These are phyloP conservation scores for Chelon labrosus DNA, from an alignment of 2,797 vertebrate species.

Conservation along the genomic window DNA sequence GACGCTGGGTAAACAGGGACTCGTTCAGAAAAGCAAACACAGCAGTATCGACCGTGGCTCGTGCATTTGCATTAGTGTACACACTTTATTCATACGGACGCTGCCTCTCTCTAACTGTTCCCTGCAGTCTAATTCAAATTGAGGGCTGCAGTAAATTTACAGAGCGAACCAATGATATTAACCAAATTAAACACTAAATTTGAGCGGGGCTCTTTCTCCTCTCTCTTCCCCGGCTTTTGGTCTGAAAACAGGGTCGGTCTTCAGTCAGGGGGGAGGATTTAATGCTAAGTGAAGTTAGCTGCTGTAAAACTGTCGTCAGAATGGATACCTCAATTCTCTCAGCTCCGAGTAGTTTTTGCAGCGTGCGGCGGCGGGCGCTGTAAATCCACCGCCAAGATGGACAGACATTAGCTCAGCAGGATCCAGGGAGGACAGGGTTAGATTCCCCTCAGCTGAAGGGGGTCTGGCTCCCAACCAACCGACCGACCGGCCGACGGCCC, in stretches of 20 bases:
- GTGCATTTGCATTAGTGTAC: conserved; percentile 77
- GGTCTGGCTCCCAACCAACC: background rate
- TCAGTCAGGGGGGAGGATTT: conserved; percentile 70
- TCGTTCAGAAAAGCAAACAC: conserved; percentile 73
- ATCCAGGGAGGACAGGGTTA: background rate
- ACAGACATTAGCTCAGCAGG: conserved; percentile 45
- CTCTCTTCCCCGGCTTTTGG: conserved; percentile 24
- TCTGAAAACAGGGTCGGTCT: conserved; percentile 52
- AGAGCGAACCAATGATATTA: conserved; percentile 73
- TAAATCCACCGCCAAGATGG: conserved; percentile 50
- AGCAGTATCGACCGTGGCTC: conserved; percentile 70
- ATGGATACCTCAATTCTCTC: conserved; percentile 69
- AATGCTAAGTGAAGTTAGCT: conserved; percentile 65
- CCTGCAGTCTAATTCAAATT: conserved; percentile 68
- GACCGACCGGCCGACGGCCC: background rate
- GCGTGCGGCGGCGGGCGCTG: conserved; percentile 17
- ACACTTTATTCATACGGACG: conserved; percentile 66
- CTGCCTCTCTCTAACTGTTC: conserved; percentile 57
- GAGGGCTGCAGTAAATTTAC: conserved; percentile 69
- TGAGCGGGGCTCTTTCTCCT: conserved; percentile 37
- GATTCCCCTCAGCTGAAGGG: conserved; percentile 2
- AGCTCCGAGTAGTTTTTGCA: conserved; percentile 33
- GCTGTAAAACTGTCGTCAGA: conserved; percentile 78
- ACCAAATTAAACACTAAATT: conserved; percentile 82
- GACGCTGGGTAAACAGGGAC: conserved; percentile 51